phyloP scores from a whole-genome alignment of 2,113 vertebrate species.

The Tinamus guttatus region DNA sequence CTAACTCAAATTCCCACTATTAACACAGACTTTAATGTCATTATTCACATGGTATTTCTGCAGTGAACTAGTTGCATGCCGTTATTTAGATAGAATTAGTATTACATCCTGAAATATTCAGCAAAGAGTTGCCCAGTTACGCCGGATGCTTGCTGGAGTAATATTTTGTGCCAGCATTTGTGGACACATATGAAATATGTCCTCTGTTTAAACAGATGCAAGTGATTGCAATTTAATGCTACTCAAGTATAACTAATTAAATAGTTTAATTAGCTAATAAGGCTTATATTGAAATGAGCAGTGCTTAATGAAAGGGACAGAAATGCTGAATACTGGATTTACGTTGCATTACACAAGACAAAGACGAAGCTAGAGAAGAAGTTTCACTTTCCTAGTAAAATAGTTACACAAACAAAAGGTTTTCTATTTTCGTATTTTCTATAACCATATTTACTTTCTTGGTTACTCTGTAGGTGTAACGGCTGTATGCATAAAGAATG shows the following conservation, averaged over 20 bases:
- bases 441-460: neutral
- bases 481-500: accelerated
- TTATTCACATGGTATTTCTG: neutral
- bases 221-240: conserved; percentile 57
- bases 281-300: conserved; percentile 48
- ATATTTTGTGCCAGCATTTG: conserved; percentile 3
- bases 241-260: conserved; percentile 61
- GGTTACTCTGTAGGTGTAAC: neutral
- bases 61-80: conserved; percentile 24
- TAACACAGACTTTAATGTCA: neutral
- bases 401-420: neutral
- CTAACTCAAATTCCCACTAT: neutral
- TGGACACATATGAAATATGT: neutral
- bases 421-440: neutral
- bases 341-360: neutral
- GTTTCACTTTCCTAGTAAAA: neutral
- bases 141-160: neutral
- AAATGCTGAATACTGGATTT: conserved; percentile 43
- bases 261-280: conserved; percentile 66
- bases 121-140: neutral
- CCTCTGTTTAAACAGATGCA: conserved; percentile 35
- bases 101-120: conserved; percentile 9
- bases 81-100: neutral
- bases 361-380: neutral
- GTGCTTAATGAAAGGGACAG: conserved; percentile 51